phyloP scores from a whole-genome alignment of 2,797 vertebrate genomes.

The Rhinella marina region DNA sequence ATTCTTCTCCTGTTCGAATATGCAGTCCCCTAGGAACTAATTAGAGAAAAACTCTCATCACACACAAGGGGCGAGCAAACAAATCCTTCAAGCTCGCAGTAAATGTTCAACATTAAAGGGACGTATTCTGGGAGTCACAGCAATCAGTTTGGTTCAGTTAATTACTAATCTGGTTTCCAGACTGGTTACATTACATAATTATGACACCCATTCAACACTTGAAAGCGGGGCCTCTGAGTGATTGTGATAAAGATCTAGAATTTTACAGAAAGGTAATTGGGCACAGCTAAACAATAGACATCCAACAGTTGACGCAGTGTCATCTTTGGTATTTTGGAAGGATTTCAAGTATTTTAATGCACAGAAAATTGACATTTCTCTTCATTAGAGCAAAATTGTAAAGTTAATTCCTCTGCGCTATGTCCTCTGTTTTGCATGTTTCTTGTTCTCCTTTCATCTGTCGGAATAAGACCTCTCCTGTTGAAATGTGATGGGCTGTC shows the following conservation, averaged over 20 bases:
- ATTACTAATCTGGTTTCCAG: conserved; percentile 87
- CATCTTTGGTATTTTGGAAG: conserved; percentile 57
- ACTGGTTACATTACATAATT: conserved; percentile 86
- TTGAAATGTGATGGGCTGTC: conserved; percentile 56
- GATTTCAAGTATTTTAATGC: conserved; percentile 58
- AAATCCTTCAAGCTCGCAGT: conserved; percentile 92
- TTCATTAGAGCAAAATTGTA: conserved; percentile 60
- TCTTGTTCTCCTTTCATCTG: conserved; percentile 60
- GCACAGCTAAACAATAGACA: conserved; percentile 61
- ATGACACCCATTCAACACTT: conserved; percentile 80
- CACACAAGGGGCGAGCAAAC: conserved; percentile 88
- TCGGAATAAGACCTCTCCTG: conserved; percentile 56
- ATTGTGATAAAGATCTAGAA: conserved; percentile 69
- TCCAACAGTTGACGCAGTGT: conserved; percentile 50
- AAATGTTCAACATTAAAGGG: conserved; percentile 91
- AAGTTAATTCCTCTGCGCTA: conserved; percentile 54
- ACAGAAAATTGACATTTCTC: conserved; percentile 59
- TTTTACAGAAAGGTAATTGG: conserved; percentile 67
- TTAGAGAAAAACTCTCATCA: conserved; percentile 91
- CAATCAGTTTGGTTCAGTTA: conserved; percentile 85
- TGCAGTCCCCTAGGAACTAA: conserved; percentile 89
- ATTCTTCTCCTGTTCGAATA: conserved; percentile 90
- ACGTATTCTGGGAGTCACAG: conserved; percentile 84
- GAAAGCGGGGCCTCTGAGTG: conserved; percentile 72
- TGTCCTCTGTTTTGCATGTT: conserved; percentile 56